Evolutionary conservation across 2,113 vertebrate genomes (phyloP).

Genomic region (Noturus placidus): DNA sequence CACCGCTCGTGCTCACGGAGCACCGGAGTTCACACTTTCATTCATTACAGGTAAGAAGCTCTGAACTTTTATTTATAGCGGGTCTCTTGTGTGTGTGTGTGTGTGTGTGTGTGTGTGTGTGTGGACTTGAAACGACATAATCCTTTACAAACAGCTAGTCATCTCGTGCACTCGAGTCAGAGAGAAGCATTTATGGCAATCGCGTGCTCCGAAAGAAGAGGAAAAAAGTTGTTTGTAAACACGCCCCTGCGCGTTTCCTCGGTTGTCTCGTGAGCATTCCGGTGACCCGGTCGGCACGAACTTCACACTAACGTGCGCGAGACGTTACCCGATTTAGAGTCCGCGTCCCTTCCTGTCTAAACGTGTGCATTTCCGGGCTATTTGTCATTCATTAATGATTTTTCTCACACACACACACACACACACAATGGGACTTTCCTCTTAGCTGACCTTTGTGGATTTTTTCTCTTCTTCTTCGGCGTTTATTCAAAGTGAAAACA

Average conservation of each 20-base stretch:
- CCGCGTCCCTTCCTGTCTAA: background rate
- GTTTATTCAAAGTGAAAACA: conserved; percentile 46
- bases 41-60: conserved; percentile 39
- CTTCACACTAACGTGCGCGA: background rate
- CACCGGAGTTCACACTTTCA: conserved; percentile 1
- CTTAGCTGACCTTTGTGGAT: conserved; percentile 37
- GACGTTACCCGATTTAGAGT: background rate
- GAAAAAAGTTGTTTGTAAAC: conserved; percentile 1
- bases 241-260: background rate
- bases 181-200: background rate
- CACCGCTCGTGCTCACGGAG: background rate
- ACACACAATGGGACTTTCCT: conserved; percentile 46
- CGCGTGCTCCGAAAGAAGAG: background rate
- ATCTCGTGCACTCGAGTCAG: background rate
- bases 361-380: background rate
- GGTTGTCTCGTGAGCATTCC: background rate
- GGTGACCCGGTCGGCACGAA: conserved; percentile 2
- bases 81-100: background rate
- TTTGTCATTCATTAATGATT: background rate
- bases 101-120: conserved; percentile 17
- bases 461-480: background rate
- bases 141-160: background rate
- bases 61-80: conserved; percentile 11
- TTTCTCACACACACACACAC: background rate
- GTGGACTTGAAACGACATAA: background rate